Conservation (phyloP, 2,797 vertebrate species). For the Eulemur mongoz region DNA sequence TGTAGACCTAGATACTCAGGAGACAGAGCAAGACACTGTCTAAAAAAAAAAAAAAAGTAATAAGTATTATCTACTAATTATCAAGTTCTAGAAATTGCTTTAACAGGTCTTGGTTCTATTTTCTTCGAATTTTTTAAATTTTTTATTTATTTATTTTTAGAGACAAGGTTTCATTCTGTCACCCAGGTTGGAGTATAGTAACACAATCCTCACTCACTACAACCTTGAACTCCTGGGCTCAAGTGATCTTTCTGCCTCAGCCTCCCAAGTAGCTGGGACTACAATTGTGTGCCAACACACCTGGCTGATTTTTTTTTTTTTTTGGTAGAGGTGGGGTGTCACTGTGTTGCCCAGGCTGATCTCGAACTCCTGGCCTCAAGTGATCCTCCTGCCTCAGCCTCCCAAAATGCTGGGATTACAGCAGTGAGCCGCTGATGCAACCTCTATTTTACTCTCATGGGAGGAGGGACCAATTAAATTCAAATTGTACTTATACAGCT, state of each 20-base stretch:
- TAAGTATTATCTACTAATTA: not conserved
- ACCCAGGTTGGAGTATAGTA: not conserved
- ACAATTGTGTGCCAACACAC: no score
- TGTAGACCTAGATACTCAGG: not conserved
- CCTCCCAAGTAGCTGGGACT: no score
- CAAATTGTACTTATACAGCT: not conserved
- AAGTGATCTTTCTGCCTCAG: not conserved
- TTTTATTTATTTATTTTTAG: no score
- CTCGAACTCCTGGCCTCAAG: not conserved
- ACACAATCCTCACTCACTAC: not conserved
- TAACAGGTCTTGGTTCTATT: not conserved
- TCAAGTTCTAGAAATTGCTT: not conserved
- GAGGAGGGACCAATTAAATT: not conserved
- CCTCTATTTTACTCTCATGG: not conserved
- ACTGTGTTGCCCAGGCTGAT: not conserved
- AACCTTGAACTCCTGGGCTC: not conserved
- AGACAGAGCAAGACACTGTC: not conserved
- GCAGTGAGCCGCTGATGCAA: not conserved
- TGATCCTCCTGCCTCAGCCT: not conserved
- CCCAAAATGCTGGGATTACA: not conserved
- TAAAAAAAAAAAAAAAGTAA: not conserved
- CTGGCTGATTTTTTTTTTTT: not conserved
- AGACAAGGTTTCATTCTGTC: not conserved
- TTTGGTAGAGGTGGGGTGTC: not conserved
- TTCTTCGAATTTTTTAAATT: not conserved